Evolutionary conservation across 2,797 vertebrate genomes (phyloP), one percentile per base, ranked within the genome.

Genomic region (Hypotaenidia philippensis): DNA sequence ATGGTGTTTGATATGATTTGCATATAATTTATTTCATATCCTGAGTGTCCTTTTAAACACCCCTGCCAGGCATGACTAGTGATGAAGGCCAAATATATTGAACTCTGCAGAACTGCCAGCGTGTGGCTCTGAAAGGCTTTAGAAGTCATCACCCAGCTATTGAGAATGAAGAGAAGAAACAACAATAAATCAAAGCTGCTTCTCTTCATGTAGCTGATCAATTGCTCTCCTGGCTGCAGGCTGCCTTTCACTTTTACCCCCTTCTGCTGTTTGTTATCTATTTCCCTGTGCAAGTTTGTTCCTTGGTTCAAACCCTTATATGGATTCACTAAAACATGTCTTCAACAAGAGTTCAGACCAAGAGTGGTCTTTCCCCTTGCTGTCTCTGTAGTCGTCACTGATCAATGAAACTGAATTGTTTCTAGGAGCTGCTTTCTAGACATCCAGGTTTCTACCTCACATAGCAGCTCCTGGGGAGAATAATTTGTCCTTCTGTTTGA

Each of bases 171-270:
- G 29, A 71, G 59, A 72, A 55, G 47, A 55, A 74, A 61, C 10
- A 57, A 13, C 10, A 49, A 36, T 26, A 57, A 57, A 64, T 18
- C 52, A 45, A 52, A 83, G 50, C 26, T 64, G 21, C n/a, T 65
- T 21, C 20, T 64, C 50, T 82, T 44, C 27, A 32, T 10, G 9
- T 13, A 57, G 36, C 9, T 70, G 36, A 69, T 38, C 27, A 32
- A 3, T 55, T 47, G 56, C 15, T 75, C 29, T 61, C 55, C 31
- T 1, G 4, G 55, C 10, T 41, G 31, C 70, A 61, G 0, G 0
- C 29, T 72, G 52, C n/a, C 45, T 68, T 68, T 55, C 40, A 36
- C 49, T 69, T 76, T 36, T 55, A 82, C 31, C 9, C 26, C 63
- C 10, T 53, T 47, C 47, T 68, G 47, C 29, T 45, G 23, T 66